phyloP scores from a whole-genome alignment of 1,140 invertebrate genomes.

The Drosophila bocki region DNA sequence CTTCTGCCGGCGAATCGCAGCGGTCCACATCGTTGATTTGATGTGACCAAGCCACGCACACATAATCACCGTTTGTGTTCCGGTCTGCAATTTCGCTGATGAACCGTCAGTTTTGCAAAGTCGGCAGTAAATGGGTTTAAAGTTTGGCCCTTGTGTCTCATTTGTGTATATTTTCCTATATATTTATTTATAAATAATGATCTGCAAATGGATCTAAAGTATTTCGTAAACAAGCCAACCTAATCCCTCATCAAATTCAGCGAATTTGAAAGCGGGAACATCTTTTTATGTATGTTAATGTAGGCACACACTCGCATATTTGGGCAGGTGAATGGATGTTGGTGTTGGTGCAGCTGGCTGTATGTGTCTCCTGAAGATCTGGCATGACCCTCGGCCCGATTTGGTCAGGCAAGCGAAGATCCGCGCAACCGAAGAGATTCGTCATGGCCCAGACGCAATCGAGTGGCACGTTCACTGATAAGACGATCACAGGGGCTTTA shows the following conservation, averaged over 20 bases:
- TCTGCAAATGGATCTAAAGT: neutral
- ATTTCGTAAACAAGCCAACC: neutral
- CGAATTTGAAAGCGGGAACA: neutral
- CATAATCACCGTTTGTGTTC: slow-evolving; percentile 19
- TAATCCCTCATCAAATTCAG: neutral
- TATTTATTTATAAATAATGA: neutral
- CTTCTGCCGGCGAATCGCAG: slow-evolving; percentile 34
- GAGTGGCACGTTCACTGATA: slow-evolving; percentile 49
- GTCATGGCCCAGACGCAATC: slow-evolving; percentile 14
- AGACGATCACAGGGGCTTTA: slow-evolving; percentile 48
- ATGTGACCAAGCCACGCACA: slow-evolving; percentile 40
- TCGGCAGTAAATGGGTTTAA: neutral
- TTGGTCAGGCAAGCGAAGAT: slow-evolving; percentile 12
- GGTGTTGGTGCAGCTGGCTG: slow-evolving; percentile 2
- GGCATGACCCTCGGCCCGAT: slow-evolving; percentile 9
- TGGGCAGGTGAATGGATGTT: neutral
- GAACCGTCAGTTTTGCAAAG: neutral
- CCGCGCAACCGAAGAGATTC: slow-evolving; percentile 11
- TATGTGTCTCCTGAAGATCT: slow-evolving; percentile 9
- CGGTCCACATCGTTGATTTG: slow-evolving; percentile 25
- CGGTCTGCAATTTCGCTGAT: slow-evolving; percentile 5
- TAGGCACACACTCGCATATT: neutral
- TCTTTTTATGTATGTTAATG: slow-evolving; percentile 8
- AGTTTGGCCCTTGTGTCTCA: neutral
- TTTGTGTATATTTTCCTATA: neutral